Conservation (phyloP, 2,113 vertebrate species). For the Genyomyrus donnyi region DNA sequence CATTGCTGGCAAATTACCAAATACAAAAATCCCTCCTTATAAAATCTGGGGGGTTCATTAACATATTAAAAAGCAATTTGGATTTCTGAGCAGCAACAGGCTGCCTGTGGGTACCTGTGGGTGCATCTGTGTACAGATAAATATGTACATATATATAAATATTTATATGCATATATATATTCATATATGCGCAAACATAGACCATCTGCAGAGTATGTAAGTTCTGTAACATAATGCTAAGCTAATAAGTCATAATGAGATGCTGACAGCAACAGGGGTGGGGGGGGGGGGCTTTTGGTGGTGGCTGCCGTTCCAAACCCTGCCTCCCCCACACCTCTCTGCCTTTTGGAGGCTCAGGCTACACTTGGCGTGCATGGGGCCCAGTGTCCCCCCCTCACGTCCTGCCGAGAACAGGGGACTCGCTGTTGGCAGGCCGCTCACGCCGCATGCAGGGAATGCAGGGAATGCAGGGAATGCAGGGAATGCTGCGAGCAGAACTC, state of each 20-base stretch:
- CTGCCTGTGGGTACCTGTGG: not conserved
- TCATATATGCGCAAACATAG: not conserved
- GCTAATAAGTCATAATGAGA: not conserved
- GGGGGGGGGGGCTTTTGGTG: not conserved
- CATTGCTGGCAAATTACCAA: not conserved
- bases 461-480: not conserved
- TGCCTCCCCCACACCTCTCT: not conserved
- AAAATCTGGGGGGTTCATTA: not conserved
- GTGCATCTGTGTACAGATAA: not conserved
- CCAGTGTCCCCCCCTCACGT: not conserved
- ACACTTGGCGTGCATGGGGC: not conserved
- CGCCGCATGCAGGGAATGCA: no score
- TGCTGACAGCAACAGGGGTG: not conserved
- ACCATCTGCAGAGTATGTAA: not conserved
- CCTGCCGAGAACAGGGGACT: not conserved
- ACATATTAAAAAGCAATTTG: not conserved
- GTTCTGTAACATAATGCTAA: not conserved
- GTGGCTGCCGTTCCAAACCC: not conserved
- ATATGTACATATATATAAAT: not conserved
- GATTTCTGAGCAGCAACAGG: not conserved
- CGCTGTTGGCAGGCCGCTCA: not conserved
- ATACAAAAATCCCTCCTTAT: not conserved
- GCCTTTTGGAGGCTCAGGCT: not conserved
- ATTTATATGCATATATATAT: not conserved
- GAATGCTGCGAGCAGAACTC: not conserved